A percentile compares a stretch with the other conserved stretches of the same genome.
Conservation (phyloP, 2,888 invertebrate genomes). For the Hedychridium roseum region DNA sequence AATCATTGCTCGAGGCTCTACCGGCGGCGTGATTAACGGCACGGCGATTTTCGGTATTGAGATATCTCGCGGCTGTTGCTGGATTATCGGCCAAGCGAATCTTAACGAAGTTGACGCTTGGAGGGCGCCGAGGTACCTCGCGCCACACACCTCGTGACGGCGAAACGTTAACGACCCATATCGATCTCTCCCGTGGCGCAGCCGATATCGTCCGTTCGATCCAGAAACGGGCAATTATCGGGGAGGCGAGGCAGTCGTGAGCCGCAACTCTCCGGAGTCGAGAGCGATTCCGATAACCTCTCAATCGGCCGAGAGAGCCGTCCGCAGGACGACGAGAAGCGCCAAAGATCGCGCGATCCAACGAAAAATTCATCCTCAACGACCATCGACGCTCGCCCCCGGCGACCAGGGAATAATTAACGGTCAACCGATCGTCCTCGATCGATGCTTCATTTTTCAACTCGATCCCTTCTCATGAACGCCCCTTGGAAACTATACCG, state of each 20-base stretch:
- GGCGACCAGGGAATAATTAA: conserved; percentile 57
- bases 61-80: conserved; percentile 23
- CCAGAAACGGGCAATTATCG: conserved; percentile 55
- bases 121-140: conserved; percentile 40
- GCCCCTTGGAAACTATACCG: too few relatives aligned
- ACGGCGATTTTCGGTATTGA: too few relatives aligned
- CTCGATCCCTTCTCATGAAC: too few relatives aligned
- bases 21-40: too few relatives aligned
- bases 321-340: conserved; percentile 29
- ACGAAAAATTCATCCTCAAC: conserved; percentile 37
- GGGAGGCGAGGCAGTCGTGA: conserved; percentile 57
- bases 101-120: conserved; percentile 55
- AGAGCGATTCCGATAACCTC: conserved; percentile 62
- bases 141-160: conserved; percentile 55
- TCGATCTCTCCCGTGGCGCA: conserved; percentile 34
- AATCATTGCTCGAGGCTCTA: too few relatives aligned
- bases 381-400: conserved; percentile 34
- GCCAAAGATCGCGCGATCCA: conserved; percentile 28
- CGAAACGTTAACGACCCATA: conserved; percentile 44
- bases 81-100: conserved; percentile 36
- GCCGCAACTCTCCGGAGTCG: too few relatives aligned
- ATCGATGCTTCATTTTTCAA: too few relatives aligned
- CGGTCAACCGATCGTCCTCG: conserved; percentile 49
- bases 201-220: conserved; percentile 45
- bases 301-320: conserved; percentile 56